phyloP scores from a whole-genome alignment of 2,797 vertebrate species.

The Danio jaintianensis region DNA sequence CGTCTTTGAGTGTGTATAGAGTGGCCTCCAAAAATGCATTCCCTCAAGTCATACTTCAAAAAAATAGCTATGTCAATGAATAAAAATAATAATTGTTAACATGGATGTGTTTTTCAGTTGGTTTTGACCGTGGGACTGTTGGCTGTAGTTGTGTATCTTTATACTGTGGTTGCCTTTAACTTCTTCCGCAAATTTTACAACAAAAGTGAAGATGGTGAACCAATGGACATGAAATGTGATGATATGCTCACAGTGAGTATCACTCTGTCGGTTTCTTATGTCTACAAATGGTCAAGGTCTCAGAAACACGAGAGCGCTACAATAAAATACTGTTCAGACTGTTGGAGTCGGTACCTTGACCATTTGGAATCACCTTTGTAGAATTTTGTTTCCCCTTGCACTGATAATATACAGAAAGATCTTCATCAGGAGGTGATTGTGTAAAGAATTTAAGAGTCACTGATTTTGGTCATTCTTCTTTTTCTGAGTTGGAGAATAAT shows the following conservation, averaged over 20 bases:
- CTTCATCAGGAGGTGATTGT: too few species aligned
- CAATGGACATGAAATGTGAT: slow-evolving; percentile 80
- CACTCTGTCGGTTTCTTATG: background rate
- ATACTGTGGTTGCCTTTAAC: slow-evolving; percentile 83
- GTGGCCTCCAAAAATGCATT: background rate
- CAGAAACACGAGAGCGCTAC: background rate
- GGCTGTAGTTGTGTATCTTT: slow-evolving; percentile 82
- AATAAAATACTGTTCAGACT: background rate
- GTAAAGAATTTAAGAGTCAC: too few species aligned
- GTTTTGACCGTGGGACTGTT: slow-evolving; percentile 77
- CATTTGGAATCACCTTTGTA: too few species aligned
- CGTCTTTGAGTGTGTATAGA: slow-evolving; percentile 28
- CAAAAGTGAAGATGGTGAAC: slow-evolving; percentile 73
- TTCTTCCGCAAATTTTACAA: slow-evolving; percentile 83
- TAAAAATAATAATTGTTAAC: background rate
- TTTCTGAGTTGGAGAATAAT: too few species aligned
- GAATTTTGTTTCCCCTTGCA: too few species aligned
- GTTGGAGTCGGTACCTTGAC: background rate
- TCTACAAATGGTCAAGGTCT: background rate
- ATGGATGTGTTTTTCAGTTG: slow-evolving; percentile 65
- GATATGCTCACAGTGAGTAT: slow-evolving; percentile 80
- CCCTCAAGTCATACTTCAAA: background rate
- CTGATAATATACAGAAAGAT: too few species aligned
- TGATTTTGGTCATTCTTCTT: too few species aligned
- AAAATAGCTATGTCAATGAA: background rate